Conservation (phyloP, 2,888 invertebrate species). For the Tetragonula carbonaria region DNA sequence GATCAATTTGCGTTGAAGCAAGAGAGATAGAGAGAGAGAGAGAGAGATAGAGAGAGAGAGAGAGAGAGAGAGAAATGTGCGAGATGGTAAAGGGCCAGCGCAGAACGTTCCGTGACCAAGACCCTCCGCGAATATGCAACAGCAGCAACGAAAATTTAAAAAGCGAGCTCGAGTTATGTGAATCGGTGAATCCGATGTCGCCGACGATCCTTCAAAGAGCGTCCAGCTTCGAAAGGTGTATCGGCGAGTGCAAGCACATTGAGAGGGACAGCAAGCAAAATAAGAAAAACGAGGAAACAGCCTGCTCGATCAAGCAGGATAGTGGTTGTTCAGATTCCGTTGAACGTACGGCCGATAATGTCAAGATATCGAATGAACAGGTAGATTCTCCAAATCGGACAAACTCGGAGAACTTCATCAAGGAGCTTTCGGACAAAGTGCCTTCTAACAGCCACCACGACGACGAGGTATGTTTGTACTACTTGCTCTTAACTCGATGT, state of each 20-base stretch:
- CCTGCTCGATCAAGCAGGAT: conserved; percentile 38
- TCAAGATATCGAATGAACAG: conserved; percentile 1
- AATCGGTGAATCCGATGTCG: conserved; percentile 73
- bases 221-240: conserved; percentile 77
- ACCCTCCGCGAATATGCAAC: conserved; percentile 79
- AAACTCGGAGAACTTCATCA: conserved; percentile 68
- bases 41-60: too few species aligned
- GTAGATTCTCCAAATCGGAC: conserved; percentile 52
- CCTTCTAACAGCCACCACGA: conserved; percentile 59
- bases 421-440: conserved; percentile 74
- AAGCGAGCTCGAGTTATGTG: conserved; percentile 68
- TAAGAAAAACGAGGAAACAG: conserved; percentile 64
- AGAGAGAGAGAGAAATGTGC: conserved; percentile 66
- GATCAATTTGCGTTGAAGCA: conserved; percentile 1
- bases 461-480: conserved; percentile 54
- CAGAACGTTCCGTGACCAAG: conserved; percentile 78
- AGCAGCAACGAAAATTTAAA: conserved; percentile 70
- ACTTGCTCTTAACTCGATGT: not conserved
- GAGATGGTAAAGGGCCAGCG: conserved; percentile 78
- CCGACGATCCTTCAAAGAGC: conserved; percentile 72
- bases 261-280: conserved; percentile 62
- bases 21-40: too few species aligned
- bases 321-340: conserved; percentile 62
- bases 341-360: conserved; percentile 62
- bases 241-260: conserved; percentile 77